Evolutionary conservation across 2,113 vertebrate genomes (phyloP), one percentile per base, ranked within the genome.

Genomic region (Calyptomena viridis): DNA sequence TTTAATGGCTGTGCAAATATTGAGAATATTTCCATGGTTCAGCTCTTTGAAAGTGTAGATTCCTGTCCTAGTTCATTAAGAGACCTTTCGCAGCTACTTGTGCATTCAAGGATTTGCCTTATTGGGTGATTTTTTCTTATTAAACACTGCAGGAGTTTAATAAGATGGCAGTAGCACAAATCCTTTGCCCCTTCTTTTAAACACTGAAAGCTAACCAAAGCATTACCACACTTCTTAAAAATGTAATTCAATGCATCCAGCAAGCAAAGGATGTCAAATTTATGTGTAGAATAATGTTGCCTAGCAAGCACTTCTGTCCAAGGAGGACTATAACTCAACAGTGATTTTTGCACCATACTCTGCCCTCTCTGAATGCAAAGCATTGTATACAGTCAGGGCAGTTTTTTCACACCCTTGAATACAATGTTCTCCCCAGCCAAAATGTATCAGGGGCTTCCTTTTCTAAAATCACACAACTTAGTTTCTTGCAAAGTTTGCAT

Each of bases 61-160:
- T 93, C 9, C 9, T 74, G 84, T 77, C 79, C 75, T 69, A 64
- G 60, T 87, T 91, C 58, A 82, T 90, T 96, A 91, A 60, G 66
- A 93, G 72, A 82, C 72, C 87, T 89, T 83, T 81, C 4, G 25
- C 66, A 95, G 72, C 72, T 93, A 74, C 87, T 95, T 95, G 71
- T 37, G n/a, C 88, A 90, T 96, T 94, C 81, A 95, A 97, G 76
- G 85, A 92, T 95, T 97, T 94, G 58, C 92, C 75, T 94, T 84
- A 63, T 76, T 93, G 93, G 73, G 40, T 94, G 62, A 6, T 85
- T 92, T 91, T 89, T 95, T 89, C 91, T 96, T 92, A 96, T 82
- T 91, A 96, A 96, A 96, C 74, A 64, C 90, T 72, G 66, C 39
- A 60, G 91, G 85, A 93, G 87, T 89, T 95, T 91, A 86, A 94